Evolutionary conservation across 2,113 vertebrate species (phyloP).

Genomic region (Mesembrinibis cayennensis): DNA sequence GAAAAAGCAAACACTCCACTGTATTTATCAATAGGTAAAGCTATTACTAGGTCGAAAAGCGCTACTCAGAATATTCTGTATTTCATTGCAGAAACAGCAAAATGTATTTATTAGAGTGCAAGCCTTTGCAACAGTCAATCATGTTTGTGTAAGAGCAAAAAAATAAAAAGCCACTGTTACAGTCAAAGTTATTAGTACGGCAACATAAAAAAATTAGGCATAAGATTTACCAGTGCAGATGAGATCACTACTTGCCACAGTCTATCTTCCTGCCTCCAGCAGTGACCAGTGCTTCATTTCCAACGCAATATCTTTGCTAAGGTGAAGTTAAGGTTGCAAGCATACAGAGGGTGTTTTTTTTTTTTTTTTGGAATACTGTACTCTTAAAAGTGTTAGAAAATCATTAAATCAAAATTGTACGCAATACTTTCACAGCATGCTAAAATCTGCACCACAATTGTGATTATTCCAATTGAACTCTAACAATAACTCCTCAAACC

Average conservation of each 20-base stretch:
- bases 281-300: background rate
- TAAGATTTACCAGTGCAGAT: conserved; percentile 54
- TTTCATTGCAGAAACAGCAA: background rate
- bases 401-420: background rate
- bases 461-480: background rate
- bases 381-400: background rate
- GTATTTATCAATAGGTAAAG: background rate
- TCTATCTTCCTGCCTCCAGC: conserved; percentile 30
- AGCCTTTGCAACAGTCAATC: background rate
- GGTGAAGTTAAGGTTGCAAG: conserved; percentile 34
- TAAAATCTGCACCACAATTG: background rate
- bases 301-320: background rate
- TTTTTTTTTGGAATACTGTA: background rate
- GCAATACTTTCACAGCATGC: background rate
- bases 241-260: conserved; percentile 33
- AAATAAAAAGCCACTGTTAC: background rate
- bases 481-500: background rate
- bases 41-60: background rate
- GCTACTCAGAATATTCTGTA: background rate
- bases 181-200: background rate
- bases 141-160: background rate
- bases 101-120: background rate
- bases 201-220: background rate
- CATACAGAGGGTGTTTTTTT: background rate
- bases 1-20: background rate